Percentiles rank a stretch among this genome's conserved stretches.
Conservation (phyloP, 23 tunicate genomes). For the Phallusia fumigata region DNA sequence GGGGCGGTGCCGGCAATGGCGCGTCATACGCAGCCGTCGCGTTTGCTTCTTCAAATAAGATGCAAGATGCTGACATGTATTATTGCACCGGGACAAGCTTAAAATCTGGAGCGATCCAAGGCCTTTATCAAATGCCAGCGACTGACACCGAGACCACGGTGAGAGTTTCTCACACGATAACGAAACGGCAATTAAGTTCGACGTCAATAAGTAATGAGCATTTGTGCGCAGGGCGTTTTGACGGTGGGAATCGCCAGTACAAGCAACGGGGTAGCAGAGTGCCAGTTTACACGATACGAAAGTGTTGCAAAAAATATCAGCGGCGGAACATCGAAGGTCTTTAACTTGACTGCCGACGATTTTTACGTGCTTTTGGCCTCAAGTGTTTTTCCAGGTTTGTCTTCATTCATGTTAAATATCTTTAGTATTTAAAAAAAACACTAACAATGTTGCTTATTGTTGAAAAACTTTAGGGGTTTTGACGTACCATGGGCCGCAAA, state of each 20-base stretch:
- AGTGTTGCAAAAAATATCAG: background rate
- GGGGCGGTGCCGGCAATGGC: constrained; percentile 21
- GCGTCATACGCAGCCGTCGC: constrained; percentile 28
- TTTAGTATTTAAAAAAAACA: background rate
- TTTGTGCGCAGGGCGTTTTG: constrained; percentile 8
- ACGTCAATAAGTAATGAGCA: background rate
- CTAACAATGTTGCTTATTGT: background rate
- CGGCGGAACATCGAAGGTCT: background rate
- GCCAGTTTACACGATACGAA: background rate
- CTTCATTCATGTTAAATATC: background rate
- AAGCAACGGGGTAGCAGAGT: background rate
- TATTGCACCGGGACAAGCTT: constrained; percentile 26
- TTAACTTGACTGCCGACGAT: background rate
- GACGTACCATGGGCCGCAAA: background rate
- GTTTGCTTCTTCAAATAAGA: constrained; percentile 6
- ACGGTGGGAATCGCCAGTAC: background rate
- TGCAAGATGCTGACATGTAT: constrained; percentile 42
- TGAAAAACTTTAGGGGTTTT: background rate
- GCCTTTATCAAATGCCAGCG: background rate
- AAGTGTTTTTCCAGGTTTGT: background rate
- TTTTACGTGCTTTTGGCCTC: background rate
- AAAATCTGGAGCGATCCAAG: constrained; percentile 27
- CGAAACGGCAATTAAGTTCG: background rate
- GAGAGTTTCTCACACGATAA: background rate
- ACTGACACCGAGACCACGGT: background rate